Evolutionary conservation across 2,888 invertebrate species (phyloP).

Genomic region (Papilio gigon): DNA sequence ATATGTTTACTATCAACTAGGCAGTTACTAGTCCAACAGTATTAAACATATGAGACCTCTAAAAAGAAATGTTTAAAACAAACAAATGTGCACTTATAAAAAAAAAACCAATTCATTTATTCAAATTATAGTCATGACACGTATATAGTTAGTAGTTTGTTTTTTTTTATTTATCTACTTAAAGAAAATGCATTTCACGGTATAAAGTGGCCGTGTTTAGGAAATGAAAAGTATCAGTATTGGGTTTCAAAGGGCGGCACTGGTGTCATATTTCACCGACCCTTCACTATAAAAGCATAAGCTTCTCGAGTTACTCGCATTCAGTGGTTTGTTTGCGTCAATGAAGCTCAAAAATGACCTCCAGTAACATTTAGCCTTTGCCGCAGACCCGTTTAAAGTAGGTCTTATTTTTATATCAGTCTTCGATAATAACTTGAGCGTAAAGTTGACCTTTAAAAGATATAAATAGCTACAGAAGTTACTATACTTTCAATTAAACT

Average conservation of each 20-base stretch:
- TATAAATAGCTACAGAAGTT: constrained; percentile 13
- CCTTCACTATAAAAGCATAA: constrained; percentile 75
- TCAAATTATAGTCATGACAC: background rate
- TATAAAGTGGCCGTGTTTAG: constrained; percentile 67
- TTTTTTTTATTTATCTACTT: constrained; percentile 47
- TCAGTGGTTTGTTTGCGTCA: constrained; percentile 53
- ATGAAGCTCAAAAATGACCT: constrained; percentile 19
- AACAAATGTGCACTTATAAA: background rate
- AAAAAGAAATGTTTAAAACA: background rate
- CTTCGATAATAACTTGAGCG: constrained; percentile 17
- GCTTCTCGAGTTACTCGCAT: constrained; percentile 69
- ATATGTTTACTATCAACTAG: background rate
- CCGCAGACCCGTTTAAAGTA: constrained; percentile 14
- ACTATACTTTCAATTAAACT: constrained; percentile 3
- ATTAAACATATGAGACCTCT: background rate
- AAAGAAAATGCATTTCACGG: constrained; percentile 63
- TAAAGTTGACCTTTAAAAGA: constrained; percentile 22
- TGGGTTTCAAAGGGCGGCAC: constrained; percentile 60
- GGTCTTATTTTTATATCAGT: constrained; percentile 23
- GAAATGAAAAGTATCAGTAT: constrained; percentile 73
- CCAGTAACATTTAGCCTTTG: constrained; percentile 24
- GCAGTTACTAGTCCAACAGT: background rate
- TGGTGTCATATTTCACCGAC: constrained; percentile 72
- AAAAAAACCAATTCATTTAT: background rate
- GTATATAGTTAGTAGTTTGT: constrained; percentile 36